Evolutionary conservation across 1,140 invertebrate genomes (phyloP), one percentile per base, ranked within the genome.

Genomic region (Mizuhopecten yessoensis): DNA sequence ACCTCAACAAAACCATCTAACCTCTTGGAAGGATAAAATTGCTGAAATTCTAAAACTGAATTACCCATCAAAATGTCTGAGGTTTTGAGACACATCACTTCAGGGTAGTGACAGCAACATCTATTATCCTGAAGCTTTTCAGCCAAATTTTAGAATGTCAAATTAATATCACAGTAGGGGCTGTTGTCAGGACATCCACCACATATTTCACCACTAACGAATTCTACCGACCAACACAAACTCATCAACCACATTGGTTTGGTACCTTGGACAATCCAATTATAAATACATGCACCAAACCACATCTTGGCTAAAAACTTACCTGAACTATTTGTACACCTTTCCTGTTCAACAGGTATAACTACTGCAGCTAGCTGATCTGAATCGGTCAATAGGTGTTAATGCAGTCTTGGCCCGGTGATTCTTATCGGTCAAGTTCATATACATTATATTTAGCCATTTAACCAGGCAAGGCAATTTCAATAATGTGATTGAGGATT

Each of bases 401-500:
- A n/a, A 75, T 75, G 23, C 23, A 75, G 23, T 29, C 9, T 75
- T 75, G n/a, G 57, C 17, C 57, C n/a, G 17, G 23, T 75, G 57
- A 75, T 75, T 17, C 11, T n/a, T 75, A 75, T 75, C 29, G 57
- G 57, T 75, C 57, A 75, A 13, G 15, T n/a, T 9, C 5, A 29
- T 75, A n/a, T 75, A 75, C 57, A 75, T 75, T 75, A 75, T 75
- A n/a, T 29, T 29, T 75, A 75, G 23, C 57, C 57, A 29, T 75
- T 75, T 29, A 17, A 75, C 57, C 57, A 75, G 57, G 57, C 9
- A 75, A 75, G 17, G 57, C 57, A 75, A 75, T 75, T 75, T 75
- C 57, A n/a, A 75, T 75, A 75, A 75, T 75, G 57, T 75, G 57
- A 75, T 75, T 29, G 57, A 75, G n/a, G 57, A 75, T 75, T 75